Evolutionary conservation across 1,140 invertebrate species (phyloP).

Genomic region (Euschistus heros): DNA sequence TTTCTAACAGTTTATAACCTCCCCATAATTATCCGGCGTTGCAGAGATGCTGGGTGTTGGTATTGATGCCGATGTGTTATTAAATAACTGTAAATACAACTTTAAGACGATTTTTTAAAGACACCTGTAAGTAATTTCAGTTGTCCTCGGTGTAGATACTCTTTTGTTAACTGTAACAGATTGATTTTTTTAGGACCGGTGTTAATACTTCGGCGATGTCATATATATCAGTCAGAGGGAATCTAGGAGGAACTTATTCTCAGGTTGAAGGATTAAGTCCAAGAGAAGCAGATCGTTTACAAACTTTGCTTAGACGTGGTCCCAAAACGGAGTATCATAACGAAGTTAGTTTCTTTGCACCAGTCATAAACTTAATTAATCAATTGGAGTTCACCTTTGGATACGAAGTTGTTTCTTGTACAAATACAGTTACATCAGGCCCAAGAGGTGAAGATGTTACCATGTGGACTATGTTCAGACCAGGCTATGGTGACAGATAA

Average conservation of each 20-base stretch:
- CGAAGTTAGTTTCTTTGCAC: constrained; percentile 30
- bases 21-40: no score
- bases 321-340: constrained; percentile 27
- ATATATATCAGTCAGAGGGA: constrained; percentile 30
- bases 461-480: constrained; percentile 22
- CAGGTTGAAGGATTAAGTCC: constrained; percentile 29
- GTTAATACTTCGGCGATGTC: constrained; percentile 25
- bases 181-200: background rate
- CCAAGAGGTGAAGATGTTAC: constrained; percentile 13
- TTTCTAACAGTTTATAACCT: no score
- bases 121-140: no score
- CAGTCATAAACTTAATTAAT: constrained; percentile 30
- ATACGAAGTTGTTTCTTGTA: constrained; percentile 29
- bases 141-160: no score
- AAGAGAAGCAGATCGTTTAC: constrained; percentile 26
- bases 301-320: constrained; percentile 22
- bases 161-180: background rate
- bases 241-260: constrained; percentile 29
- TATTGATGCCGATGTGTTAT: no score
- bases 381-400: constrained; percentile 30
- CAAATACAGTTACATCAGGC: constrained; percentile 16
- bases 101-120: no score
- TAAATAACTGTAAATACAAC: no score
- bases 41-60: no score
- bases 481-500: background rate